Percentiles rank a stretch among this genome's conserved stretches.
phyloP scores from a whole-genome alignment of 2,797 vertebrate genomes.

The Lutjanus argentimaculatus region DNA sequence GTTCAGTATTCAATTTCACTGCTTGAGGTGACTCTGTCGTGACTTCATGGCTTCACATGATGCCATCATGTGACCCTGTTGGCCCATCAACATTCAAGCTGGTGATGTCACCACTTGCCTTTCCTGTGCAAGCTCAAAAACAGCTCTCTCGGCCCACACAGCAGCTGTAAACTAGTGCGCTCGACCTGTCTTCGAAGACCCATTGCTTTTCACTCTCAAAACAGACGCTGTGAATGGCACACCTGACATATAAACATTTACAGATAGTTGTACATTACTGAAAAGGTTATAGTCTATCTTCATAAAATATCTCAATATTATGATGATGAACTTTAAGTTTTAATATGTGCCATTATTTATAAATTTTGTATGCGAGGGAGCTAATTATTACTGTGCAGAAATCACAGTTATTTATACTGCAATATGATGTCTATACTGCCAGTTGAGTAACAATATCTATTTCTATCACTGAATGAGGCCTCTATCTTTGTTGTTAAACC shows the following conservation, averaged over 20 bases:
- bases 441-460: neutral
- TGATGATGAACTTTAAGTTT: neutral
- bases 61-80: slow-evolving; percentile 47
- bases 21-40: slow-evolving; percentile 19
- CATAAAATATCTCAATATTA: neutral
- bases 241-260: slow-evolving; percentile 7
- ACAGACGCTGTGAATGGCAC: slow-evolving; percentile 11
- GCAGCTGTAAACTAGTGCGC: slow-evolving; percentile 7
- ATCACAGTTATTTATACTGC: neutral
- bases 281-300: neutral
- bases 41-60: slow-evolving; percentile 50
- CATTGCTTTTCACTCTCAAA: slow-evolving; percentile 11
- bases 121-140: slow-evolving; percentile 52
- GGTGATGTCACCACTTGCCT: slow-evolving; percentile 53
- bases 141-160: slow-evolving; percentile 16
- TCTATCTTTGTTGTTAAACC: slow-evolving; percentile 39
- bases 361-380: neutral
- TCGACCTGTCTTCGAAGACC: slow-evolving; percentile 4
- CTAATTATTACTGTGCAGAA: neutral
- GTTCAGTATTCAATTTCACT: slow-evolving; percentile 24
- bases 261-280: neutral
- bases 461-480: slow-evolving; percentile 35
- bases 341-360: neutral
- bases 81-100: slow-evolving; percentile 10
- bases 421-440: no score